These are phyloP conservation scores for Pluvianellus socialis DNA, from an alignment of 2,113 vertebrate genomes.

Conservation along the genomic window DNA sequence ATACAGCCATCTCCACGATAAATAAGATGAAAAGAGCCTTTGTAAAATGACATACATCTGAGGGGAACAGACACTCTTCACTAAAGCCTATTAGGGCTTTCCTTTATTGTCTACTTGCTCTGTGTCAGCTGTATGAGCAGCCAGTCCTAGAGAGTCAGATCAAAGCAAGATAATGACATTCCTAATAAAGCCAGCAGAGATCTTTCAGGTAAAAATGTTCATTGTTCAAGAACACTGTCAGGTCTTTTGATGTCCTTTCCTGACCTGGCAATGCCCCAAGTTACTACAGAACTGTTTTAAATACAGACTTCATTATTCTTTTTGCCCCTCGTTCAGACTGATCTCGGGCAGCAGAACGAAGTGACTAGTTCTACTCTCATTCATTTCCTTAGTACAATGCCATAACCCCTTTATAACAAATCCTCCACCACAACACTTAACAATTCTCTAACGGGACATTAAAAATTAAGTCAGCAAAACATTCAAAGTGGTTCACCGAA, in stretches of 20 bases:
- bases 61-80: neutral
- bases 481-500: neutral
- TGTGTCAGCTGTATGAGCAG: neutral
- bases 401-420: neutral
- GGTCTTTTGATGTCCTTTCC: neutral
- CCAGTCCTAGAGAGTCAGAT: neutral
- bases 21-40: neutral
- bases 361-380: neutral
- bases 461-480: neutral
- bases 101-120: neutral
- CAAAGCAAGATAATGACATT: constrained; percentile 8
- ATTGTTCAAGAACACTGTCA: neutral
- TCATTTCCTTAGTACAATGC: neutral
- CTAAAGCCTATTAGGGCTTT: neutral
- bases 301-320: neutral
- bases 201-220: constrained; percentile 4
- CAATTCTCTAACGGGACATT: neutral
- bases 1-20: neutral
- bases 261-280: neutral
- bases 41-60: neutral
- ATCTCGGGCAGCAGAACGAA: neutral
- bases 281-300: neutral
- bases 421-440: neutral
- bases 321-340: neutral
- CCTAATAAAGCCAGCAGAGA: neutral